Evolutionary conservation across 2,797 vertebrate genomes (phyloP).

Genomic region (Myiotriccus ornatus): DNA sequence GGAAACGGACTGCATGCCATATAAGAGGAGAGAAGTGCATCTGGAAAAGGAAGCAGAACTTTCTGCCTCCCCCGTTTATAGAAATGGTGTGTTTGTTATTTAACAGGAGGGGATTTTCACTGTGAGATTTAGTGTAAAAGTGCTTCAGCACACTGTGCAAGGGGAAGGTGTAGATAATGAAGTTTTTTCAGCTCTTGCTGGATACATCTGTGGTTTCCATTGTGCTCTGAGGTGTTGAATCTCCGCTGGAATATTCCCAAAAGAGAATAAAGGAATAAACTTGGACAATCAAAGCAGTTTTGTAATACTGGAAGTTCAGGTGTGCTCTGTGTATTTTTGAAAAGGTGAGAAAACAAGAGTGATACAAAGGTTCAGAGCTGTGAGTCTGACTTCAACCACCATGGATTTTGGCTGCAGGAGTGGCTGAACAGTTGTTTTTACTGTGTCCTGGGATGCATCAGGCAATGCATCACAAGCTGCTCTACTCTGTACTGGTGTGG

Average conservation of each 20-base stretch:
- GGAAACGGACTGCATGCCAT: neutral
- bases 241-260: conserved; percentile 28
- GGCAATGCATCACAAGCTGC: neutral
- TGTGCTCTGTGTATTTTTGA: neutral
- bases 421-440: neutral
- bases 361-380: neutral
- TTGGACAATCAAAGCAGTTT: neutral
- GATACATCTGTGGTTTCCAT: conserved; percentile 70
- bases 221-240: conserved; percentile 65
- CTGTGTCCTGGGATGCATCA: neutral
- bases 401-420: neutral
- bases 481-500: neutral
- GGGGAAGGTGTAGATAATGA: conserved; percentile 70
- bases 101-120: neutral
- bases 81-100: neutral
- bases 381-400: neutral
- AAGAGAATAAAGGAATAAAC: neutral
- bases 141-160: conserved; percentile 60
- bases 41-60: neutral
- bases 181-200: conserved; percentile 74
- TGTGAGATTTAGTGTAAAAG: conserved; percentile 52
- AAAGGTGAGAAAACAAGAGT: neutral
- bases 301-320: neutral
- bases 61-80: neutral
- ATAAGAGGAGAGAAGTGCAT: neutral